Conservation (phyloP, 2,797 vertebrate species). For the Sebastes ruberrimus region DNA sequence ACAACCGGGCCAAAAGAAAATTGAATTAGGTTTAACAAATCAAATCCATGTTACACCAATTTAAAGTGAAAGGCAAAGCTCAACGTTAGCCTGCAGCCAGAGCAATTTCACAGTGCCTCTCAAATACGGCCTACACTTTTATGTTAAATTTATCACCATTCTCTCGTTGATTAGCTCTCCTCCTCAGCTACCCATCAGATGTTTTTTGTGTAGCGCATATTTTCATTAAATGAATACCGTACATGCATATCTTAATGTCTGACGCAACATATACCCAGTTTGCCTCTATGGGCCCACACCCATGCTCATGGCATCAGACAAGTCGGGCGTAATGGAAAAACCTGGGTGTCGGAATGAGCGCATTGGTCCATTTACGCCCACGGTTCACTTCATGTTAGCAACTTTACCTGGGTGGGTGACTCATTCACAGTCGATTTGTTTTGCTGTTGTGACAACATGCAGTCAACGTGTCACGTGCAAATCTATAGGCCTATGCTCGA, state of each 20-base stretch:
- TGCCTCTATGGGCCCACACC: slow-evolving; percentile 21
- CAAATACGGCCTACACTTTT: neutral
- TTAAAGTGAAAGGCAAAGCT: neutral
- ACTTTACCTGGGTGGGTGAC: slow-evolving; percentile 44
- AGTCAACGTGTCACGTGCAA: neutral
- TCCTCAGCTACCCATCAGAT: neutral
- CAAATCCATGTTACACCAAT: slow-evolving; percentile 3
- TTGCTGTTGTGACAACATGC: slow-evolving; percentile 22
- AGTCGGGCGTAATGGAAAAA: slow-evolving; percentile 46
- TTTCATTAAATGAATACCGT: neutral
- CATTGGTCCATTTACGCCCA: slow-evolving; percentile 30
- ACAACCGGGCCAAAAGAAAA: neutral
- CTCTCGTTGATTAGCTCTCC: neutral
- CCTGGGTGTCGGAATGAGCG: slow-evolving; percentile 14
- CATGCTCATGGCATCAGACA: slow-evolving; percentile 30
- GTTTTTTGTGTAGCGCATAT: neutral
- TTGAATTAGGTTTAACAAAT: slow-evolving; percentile 6
- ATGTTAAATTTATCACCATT: neutral
- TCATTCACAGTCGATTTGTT: neutral
- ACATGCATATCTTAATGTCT: slow-evolving; percentile 13
- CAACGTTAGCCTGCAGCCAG: neutral
- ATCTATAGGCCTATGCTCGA: neutral
- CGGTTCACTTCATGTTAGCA: slow-evolving; percentile 1
- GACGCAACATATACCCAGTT: slow-evolving; percentile 20
- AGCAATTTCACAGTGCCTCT: neutral